Conservation (phyloP, 2,888 invertebrate species). For the Melieria omissa region DNA sequence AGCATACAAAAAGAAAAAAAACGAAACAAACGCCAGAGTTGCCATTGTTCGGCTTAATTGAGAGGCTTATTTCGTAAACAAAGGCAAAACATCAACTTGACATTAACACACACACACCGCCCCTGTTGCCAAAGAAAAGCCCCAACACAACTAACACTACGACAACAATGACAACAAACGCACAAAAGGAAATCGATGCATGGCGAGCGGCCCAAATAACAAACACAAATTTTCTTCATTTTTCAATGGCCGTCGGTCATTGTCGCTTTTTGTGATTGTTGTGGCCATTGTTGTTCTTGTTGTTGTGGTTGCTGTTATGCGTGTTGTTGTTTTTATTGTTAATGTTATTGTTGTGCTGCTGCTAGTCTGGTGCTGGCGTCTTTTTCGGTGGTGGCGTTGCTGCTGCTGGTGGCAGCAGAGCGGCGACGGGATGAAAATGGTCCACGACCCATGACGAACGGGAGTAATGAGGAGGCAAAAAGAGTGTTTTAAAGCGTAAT, state of each 20-base stretch:
- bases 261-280: constrained; percentile 19
- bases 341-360: constrained; percentile 2
- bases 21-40: too few species aligned
- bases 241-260: constrained; percentile 16
- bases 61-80: too few species aligned
- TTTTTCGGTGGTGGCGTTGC: neutral
- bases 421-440: neutral
- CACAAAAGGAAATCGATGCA: too few species aligned
- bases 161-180: constrained; percentile 14
- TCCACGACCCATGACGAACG: too few species aligned
- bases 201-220: too few species aligned
- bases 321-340: constrained; percentile 15
- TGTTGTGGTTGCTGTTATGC: constrained; percentile 14
- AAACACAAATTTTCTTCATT: constrained; percentile 14
- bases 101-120: too few species aligned
- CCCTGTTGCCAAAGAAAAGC: too few species aligned
- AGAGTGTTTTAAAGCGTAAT: constrained; percentile 20
- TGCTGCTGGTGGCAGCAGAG: constrained; percentile 7
- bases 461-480: too few species aligned
- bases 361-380: neutral
- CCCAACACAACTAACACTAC: too few species aligned
- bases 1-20: too few species aligned
- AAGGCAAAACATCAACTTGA: too few species aligned
- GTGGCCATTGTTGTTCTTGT: constrained; percentile 12
- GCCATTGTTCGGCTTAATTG: too few species aligned